Base-by-base conservation (phyloP, 2,888 invertebrate genomes). In the Muscina levida region DNA sequence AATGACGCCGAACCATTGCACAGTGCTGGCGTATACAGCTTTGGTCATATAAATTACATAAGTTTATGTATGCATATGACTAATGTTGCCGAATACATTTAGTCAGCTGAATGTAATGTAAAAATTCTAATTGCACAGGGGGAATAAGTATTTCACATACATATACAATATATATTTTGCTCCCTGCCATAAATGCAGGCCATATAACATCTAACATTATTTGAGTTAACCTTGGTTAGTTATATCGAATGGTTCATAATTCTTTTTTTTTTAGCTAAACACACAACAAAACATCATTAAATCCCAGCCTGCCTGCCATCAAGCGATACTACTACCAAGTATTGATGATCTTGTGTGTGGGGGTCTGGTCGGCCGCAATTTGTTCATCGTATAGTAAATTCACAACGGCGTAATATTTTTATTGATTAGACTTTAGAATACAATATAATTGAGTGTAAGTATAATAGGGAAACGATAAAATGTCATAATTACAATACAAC, bases 91-190 rank as follows among this genome's bases (percentile, higher is more conserved):
- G 22, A 51, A 77, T 85, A 84, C n/a, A n/a, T n/a, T 31, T 31
- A 31, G 8, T 3, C 31, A 31, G 31, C 31, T 31, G 31, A 84
- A 84, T 85, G 84, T 86, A 82, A 84, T 68, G 53, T 65, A 73
- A 70, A 76, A 83, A 66, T 83, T 31, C 31, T 31, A 84, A 51
- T 51, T 51, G 17, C 51, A 51, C 31, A 31, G 31, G 8, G 31
- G 31, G 31, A 31, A 31, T 31, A 8, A n/a, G n/a, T n/a, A n/a
- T n/a, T n/a, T n/a, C n/a, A n/a, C n/a, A n/a, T n/a, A n/a, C n/a
- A n/a, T n/a, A n/a, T n/a, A n/a, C n/a, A n/a, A n/a, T n/a, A n/a
- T n/a, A n/a, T n/a, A n/a, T n/a, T n/a, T n/a, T n/a, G n/a, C n/a
- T n/a, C n/a, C n/a, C n/a, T n/a, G n/a, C n/a, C 31, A 31, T 31